Conservation (phyloP, 2,888 invertebrate genomes). For the Aricia artaxerxes region DNA sequence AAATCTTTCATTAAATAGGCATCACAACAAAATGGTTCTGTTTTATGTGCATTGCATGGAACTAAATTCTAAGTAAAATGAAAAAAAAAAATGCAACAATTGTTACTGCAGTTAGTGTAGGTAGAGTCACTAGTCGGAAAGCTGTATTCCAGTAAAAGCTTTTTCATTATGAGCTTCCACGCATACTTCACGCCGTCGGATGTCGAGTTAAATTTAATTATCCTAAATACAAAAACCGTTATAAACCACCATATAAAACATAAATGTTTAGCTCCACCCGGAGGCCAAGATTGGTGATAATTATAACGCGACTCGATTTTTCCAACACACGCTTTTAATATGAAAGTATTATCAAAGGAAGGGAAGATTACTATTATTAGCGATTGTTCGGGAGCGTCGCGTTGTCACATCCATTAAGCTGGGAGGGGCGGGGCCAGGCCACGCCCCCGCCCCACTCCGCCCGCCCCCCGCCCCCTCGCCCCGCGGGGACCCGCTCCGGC, state of each 20-base stretch:
- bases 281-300: background rate
- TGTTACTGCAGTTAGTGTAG: background rate
- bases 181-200: background rate
- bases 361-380: slow-evolving; percentile 70
- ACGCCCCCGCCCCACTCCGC: slow-evolving; percentile 55
- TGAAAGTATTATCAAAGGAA: slow-evolving; percentile 45
- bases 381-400: slow-evolving; percentile 70
- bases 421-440: slow-evolving; percentile 58
- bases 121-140: background rate
- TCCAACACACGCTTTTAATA: slow-evolving; percentile 31
- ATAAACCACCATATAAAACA: background rate
- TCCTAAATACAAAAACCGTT: background rate
- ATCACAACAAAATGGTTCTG: no score
- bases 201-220: background rate
- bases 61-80: background rate
- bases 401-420: slow-evolving; percentile 78
- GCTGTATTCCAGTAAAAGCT: background rate
- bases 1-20: background rate
- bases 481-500: slow-evolving; percentile 39
- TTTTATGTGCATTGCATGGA: background rate
- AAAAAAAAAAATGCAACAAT: background rate
- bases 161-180: background rate
- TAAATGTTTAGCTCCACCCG: background rate
- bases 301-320: slow-evolving; percentile 10
- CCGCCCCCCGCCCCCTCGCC: slow-evolving; percentile 43